These are phyloP conservation scores for Xenotilapia caudafasciata DNA, from an alignment of 2,113 vertebrate genomes.

Conservation along the genomic window DNA sequence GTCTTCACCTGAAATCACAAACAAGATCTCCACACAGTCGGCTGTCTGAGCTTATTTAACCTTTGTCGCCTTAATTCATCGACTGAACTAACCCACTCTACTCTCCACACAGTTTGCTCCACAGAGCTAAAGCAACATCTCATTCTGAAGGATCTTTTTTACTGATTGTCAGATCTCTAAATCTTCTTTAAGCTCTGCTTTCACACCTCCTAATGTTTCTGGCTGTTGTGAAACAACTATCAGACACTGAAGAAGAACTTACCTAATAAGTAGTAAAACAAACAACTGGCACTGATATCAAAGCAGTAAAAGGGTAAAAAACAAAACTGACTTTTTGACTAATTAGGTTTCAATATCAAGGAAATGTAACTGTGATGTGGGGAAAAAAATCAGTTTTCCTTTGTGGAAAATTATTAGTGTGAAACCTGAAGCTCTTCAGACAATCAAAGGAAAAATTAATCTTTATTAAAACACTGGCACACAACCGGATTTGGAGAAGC, in stretches of 20 bases:
- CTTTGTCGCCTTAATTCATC: background rate
- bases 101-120: background rate
- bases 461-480: background rate
- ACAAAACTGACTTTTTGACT: background rate
- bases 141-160: background rate
- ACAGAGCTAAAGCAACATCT: background rate
- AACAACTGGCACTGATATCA: background rate
- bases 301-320: background rate
- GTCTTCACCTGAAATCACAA: constrained; percentile 72
- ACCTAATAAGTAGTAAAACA: background rate
- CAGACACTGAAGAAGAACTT: rapidly evolving
- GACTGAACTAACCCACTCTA: background rate
- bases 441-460: background rate
- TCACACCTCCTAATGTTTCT: background rate
- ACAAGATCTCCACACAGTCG: rapidly evolving
- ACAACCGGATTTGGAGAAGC: background rate
- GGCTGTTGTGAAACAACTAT: background rate
- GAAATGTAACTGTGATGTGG: background rate
- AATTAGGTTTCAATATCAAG: background rate
- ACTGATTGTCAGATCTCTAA: background rate
- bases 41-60: background rate
- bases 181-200: background rate
- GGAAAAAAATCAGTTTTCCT: background rate
- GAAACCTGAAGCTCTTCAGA: background rate
- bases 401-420: too few relatives aligned